phyloP scores from a whole-genome alignment of 2,888 invertebrate genomes.

The Brenthis hecate region DNA sequence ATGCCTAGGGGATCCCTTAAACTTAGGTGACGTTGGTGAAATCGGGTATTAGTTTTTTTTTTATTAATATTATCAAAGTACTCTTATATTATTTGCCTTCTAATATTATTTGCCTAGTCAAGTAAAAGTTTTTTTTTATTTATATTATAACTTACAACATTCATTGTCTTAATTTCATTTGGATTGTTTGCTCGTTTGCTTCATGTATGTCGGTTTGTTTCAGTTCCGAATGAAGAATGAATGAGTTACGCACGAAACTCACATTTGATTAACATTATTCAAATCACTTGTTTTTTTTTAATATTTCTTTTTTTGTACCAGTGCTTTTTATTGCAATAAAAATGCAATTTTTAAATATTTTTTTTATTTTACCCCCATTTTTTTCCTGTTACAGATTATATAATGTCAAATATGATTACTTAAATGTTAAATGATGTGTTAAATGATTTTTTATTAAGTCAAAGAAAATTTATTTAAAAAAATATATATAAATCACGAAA shows the following conservation, averaged over 20 bases:
- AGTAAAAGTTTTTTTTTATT: too few species aligned
- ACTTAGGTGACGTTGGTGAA: too few species aligned
- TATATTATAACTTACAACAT: too few species aligned
- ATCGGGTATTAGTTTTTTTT: too few species aligned
- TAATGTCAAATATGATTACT: too few species aligned
- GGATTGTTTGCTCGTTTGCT: constrained; percentile 32
- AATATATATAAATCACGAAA: too few species aligned
- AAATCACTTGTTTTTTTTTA: constrained; percentile 14
- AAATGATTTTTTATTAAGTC: not conserved
- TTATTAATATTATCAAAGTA: too few species aligned
- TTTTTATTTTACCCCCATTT: constrained; percentile 51
- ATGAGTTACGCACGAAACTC: constrained; percentile 34
- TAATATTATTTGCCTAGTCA: too few species aligned
- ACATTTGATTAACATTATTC: not conserved
- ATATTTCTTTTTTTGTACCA: constrained; percentile 25
- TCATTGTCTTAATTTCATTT: not conserved
- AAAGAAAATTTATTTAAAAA: too few species aligned
- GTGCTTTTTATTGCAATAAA: constrained; percentile 34
- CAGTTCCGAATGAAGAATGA: constrained; percentile 43
- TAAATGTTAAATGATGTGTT: too few species aligned
- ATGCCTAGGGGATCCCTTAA: too few species aligned
- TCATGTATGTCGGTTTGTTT: constrained; percentile 43
- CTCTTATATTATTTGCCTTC: too few species aligned
- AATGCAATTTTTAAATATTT: constrained; percentile 27
- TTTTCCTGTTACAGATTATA: constrained; percentile 2